Conservation (phyloP, 2,797 vertebrate species). For the Falco naumanni region DNA sequence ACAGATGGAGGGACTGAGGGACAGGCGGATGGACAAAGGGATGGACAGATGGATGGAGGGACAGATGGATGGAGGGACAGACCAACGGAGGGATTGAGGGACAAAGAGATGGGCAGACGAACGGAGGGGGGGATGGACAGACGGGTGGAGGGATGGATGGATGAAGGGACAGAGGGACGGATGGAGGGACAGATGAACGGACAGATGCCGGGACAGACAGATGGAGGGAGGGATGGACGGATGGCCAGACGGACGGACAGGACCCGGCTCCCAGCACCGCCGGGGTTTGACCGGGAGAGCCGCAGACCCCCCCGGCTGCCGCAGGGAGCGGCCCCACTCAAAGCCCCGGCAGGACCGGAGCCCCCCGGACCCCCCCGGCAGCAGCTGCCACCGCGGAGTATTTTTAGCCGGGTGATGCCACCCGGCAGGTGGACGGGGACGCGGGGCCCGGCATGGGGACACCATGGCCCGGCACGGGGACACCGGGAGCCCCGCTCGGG, state of each 20-base stretch:
- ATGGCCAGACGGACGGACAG: background rate
- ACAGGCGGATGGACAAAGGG: too few species aligned
- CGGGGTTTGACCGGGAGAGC: background rate
- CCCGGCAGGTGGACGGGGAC: background rate
- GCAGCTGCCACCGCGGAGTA: background rate
- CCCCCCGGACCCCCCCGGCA: background rate
- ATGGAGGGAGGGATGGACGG: background rate
- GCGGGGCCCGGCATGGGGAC: background rate
- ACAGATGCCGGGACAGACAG: too few species aligned
- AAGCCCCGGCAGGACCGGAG: background rate
- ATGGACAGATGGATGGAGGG: too few species aligned
- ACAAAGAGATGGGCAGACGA: too few species aligned
- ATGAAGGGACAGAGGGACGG: too few species aligned
- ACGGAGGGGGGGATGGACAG: too few species aligned
- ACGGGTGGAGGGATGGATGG: too few species aligned
- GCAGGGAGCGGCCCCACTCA: background rate
- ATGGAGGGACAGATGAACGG: too few species aligned
- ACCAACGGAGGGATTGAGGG: too few species aligned
- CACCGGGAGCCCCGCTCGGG: background rate
- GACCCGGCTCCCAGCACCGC: background rate
- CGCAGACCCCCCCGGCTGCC: too few species aligned
- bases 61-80: too few species aligned
- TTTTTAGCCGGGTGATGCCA: slow-evolving; percentile 37
- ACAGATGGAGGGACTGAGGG: too few species aligned
- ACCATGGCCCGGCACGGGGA: background rate